Conservation (phyloP, 1,140 invertebrate genomes). For the Dufourea novaeangliae region DNA sequence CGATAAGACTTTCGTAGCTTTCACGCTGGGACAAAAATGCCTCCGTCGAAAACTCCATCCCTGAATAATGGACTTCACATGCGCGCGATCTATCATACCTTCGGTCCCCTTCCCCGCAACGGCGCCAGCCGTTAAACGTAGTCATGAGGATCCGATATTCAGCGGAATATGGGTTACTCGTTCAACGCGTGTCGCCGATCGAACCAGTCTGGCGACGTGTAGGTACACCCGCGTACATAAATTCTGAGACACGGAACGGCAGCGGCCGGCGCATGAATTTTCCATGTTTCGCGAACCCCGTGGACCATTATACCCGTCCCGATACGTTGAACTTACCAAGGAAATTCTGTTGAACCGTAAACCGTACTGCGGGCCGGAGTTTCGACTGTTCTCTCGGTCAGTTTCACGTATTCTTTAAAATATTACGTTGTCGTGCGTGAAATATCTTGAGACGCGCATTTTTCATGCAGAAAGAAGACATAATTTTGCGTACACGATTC, state of each 20-base stretch:
- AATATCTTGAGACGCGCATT: no score
- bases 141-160: slow-evolving; percentile 59
- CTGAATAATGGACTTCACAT: slow-evolving; percentile 64
- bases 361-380: background rate
- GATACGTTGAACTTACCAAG: background rate
- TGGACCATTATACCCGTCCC: background rate
- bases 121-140: slow-evolving; percentile 35
- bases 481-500: no score
- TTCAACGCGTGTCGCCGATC: slow-evolving; percentile 13
- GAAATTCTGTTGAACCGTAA: background rate
- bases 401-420: background rate
- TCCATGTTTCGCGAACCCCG: background rate
- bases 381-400: background rate
- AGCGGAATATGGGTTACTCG: slow-evolving; percentile 49
- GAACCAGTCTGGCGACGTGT: slow-evolving; percentile 15
- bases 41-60: slow-evolving; percentile 40
- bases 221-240: slow-evolving; percentile 15
- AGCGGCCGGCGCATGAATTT: slow-evolving; percentile 14
- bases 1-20: slow-evolving; percentile 40
- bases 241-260: slow-evolving; percentile 15
- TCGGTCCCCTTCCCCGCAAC: slow-evolving; percentile 10
- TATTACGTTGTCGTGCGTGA: no score
- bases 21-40: slow-evolving; percentile 42
- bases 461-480: no score
- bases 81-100: slow-evolving; percentile 42